phyloP scores from a whole-genome alignment of 2,888 invertebrate genomes.

The Meiosimyza platycephala region DNA sequence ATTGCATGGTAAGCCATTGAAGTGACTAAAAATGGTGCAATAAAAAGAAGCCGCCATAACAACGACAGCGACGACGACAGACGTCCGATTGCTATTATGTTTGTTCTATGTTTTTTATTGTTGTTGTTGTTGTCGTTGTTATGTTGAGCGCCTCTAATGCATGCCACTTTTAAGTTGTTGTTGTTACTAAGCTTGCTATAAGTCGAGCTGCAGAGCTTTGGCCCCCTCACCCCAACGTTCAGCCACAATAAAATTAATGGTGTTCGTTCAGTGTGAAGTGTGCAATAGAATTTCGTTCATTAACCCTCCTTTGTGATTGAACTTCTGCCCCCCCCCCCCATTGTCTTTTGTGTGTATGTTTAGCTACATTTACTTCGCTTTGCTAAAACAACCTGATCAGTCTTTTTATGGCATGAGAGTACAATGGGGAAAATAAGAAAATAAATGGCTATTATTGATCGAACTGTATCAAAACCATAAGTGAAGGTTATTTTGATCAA shows the following conservation, averaged over 20 bases:
- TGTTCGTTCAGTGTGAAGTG: not conserved
- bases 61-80: not conserved
- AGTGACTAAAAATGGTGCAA: slow-evolving; percentile 57
- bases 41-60: slow-evolving; percentile 55
- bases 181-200: not conserved
- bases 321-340: not conserved
- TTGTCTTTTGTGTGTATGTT: no score
- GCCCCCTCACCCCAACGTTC: no score
- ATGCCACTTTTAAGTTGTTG: slow-evolving; percentile 9
- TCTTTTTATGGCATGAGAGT: no score
- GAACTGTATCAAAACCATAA: no score
- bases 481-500: no score
- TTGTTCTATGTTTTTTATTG: not conserved
- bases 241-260: not conserved
- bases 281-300: not conserved
- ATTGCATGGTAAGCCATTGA: slow-evolving; percentile 49
- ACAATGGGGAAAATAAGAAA: no score
- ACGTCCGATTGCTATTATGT: slow-evolving; percentile 16
- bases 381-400: no score
- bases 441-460: no score
- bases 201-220: no score
- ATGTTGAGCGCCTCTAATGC: slow-evolving; percentile 35
- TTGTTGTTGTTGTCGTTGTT: slow-evolving; percentile 23
- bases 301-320: slow-evolving; percentile 1
- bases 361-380: no score